These are phyloP conservation scores for Melinaea menophilus DNA, from an alignment of 2,888 invertebrate genomes.

Conservation along the genomic window DNA sequence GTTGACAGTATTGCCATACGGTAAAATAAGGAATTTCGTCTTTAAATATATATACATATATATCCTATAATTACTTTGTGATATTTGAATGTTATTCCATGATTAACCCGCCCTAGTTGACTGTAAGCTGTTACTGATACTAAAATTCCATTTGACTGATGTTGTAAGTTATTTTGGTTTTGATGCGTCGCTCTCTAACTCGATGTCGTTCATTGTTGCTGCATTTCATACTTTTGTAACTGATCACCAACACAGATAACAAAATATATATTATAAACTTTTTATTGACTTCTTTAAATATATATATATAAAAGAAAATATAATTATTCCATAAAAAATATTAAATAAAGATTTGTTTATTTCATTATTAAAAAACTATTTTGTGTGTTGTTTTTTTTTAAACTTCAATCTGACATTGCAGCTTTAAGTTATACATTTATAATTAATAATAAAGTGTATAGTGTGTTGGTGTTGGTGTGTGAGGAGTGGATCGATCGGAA, in stretches of 20 bases:
- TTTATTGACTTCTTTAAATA: conserved; percentile 2
- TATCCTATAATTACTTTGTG: conserved; percentile 35
- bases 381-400: no score
- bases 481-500: neutral
- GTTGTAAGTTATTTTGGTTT: conserved; percentile 38
- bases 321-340: no score
- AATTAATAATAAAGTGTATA: neutral
- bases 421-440: no score
- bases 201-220: conserved; percentile 31
- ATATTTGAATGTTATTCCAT: conserved; percentile 46
- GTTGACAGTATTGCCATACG: conserved; percentile 1
- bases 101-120: conserved; percentile 35
- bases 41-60: conserved; percentile 20
- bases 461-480: neutral
- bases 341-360: no score
- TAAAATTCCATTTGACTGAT: conserved; percentile 47
- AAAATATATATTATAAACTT: neutral
- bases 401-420: no score
- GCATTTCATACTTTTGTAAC: conserved; percentile 19
- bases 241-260: conserved; percentile 9
- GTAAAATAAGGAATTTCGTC: neutral
- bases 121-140: conserved; percentile 33
- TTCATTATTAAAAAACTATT: no score
- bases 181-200: conserved; percentile 65
- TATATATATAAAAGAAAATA: no score